phyloP scores from a whole-genome alignment of 2,113 vertebrate species.

The Emydocephalus ijimae region DNA sequence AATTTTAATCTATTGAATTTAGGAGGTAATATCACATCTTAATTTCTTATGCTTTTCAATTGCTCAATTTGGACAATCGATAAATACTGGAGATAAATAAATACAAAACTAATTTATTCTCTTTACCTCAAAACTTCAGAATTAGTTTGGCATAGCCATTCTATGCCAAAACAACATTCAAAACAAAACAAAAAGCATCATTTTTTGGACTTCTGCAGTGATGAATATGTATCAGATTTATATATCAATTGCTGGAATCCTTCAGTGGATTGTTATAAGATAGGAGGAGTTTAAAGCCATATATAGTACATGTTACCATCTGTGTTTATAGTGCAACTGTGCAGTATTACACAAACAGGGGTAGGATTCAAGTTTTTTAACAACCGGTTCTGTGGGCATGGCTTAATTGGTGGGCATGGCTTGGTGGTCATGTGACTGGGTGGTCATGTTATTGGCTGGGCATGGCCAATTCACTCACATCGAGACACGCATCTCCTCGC shows the following conservation, averaged over 20 bases:
- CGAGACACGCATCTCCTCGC: no score
- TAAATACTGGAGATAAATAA: neutral
- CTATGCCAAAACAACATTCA: neutral
- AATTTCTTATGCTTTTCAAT: neutral
- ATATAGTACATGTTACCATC: neutral
- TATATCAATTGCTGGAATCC: neutral
- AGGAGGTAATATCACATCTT: neutral
- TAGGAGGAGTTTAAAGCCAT: neutral
- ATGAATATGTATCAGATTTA: neutral
- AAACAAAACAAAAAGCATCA: neutral
- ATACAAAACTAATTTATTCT: neutral
- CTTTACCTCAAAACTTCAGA: neutral
- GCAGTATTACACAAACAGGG: neutral
- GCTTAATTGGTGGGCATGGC: no score
- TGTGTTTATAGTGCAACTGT: neutral
- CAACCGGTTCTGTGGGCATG: no score
- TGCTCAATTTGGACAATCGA: neutral
- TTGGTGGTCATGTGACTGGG: no score
- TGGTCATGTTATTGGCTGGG: no score
- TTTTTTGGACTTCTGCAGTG: neutral
- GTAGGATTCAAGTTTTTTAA: no score
- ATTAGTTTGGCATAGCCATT: neutral
- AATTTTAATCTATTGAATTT: neutral
- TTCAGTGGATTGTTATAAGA: neutral
- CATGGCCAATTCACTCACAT: no score